Conservation (phyloP, 1,140 invertebrate species). For the Stegodyphus dumicola region DNA sequence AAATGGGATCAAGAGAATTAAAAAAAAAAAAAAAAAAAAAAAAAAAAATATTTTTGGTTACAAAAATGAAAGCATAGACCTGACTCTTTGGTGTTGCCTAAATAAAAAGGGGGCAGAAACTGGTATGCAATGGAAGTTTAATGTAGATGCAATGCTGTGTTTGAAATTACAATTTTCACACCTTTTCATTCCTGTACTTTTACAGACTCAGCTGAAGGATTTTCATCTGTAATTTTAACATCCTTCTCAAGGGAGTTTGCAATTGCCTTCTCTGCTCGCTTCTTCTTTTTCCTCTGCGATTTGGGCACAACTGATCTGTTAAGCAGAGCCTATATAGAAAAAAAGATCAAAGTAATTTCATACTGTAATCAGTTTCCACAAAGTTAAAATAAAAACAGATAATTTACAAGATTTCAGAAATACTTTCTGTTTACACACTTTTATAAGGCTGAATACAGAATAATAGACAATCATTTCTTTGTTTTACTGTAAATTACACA, state of each 20-base stretch:
- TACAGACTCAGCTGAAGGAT: constrained; percentile 43
- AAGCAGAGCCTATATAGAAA: constrained; percentile 14
- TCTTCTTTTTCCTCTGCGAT: constrained; percentile 62
- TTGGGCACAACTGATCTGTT: constrained; percentile 56
- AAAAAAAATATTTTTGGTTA: too few relatives aligned
- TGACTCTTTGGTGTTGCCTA: too few relatives aligned
- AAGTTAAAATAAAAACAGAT: constrained; percentile 2
- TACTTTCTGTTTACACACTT: background rate
- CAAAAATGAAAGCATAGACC: too few relatives aligned
- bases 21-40: too few relatives aligned
- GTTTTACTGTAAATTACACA: too few relatives aligned
- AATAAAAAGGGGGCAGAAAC: too few relatives aligned
- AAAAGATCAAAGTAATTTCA: background rate
- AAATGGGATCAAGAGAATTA: too few relatives aligned
- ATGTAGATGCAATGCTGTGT: too few relatives aligned
- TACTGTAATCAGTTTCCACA: background rate
- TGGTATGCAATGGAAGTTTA: too few relatives aligned
- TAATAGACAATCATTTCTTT: too few relatives aligned
- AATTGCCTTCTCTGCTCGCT: constrained; percentile 75
- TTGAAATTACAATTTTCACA: background rate
- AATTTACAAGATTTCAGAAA: background rate
- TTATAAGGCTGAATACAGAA: too few relatives aligned
- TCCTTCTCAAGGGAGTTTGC: constrained; percentile 65
- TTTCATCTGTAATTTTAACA: constrained; percentile 21
- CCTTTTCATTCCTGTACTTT: constrained; percentile 54